A percentile compares a stretch with the other conserved stretches of the same genome.
Conservation (phyloP, 1,140 invertebrate genomes). For the Heliconius melpomene region DNA sequence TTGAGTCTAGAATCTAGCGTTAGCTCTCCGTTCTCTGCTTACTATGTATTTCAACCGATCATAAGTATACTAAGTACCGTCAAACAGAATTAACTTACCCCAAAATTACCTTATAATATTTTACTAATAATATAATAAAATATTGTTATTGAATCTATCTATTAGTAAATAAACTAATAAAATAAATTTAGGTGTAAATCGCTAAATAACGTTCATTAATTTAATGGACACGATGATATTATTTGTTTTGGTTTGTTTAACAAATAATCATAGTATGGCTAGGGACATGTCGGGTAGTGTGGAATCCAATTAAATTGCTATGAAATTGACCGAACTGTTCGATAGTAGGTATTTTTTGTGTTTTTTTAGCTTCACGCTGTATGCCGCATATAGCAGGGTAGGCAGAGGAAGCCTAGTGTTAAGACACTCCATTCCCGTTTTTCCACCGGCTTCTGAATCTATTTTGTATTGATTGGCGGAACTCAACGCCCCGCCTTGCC, state of each 20-base stretch:
- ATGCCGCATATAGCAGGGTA: background rate
- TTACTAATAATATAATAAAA: background rate
- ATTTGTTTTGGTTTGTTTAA: slow-evolving; percentile 1
- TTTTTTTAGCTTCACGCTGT: background rate
- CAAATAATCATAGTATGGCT: background rate
- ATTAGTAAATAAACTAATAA: background rate
- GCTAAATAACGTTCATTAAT: slow-evolving; percentile 2
- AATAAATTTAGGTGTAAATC: slow-evolving; percentile 11
- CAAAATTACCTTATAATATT: too few species aligned
- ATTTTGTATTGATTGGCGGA: background rate
- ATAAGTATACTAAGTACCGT: too few species aligned
- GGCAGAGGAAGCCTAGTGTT: background rate
- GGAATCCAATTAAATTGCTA: slow-evolving; percentile 2
- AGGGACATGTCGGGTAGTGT: background rate
- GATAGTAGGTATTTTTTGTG: background rate
- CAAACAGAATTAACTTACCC: too few species aligned
- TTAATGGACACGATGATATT: slow-evolving; percentile 1
- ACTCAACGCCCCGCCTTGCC: background rate
- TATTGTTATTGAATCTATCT: background rate
- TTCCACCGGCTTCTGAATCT: too few species aligned
- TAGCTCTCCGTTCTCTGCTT: too few species aligned
- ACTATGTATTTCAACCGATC: too few species aligned
- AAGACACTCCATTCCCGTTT: background rate
- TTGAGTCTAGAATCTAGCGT: too few species aligned
- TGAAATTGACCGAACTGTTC: background rate